Base-by-base conservation (phyloP, 2,113 vertebrate genomes). In the Tonatia bakeri region DNA sequence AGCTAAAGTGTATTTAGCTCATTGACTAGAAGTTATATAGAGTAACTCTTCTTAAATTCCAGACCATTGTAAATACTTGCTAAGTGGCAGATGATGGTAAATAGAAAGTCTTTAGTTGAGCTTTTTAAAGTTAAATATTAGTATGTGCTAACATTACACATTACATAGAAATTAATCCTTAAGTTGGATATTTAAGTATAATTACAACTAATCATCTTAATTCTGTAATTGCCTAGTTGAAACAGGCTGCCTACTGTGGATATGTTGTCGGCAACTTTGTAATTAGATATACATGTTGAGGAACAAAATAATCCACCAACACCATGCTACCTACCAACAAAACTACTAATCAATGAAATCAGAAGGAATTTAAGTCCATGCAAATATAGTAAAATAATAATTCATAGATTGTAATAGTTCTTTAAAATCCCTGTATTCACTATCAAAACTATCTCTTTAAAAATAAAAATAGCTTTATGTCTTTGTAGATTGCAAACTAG, bases 121-220 rank as follows among this genome's bases (percentile, higher is more conserved):
- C 33, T 96, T 94, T 64, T 56, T 38, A 56, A 95, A 79, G 40
- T 94, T 97, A 91, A 97, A 93, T 95, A 94, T 88, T 77, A 89
- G 38, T 91, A 72, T 93, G 52, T 95, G 17, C n/a, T 91, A 54
- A 76, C 13, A 77, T 17, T 90, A 94, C 1, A 67, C 24, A 96
- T 94, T 59, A 96, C 45, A 87, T 67, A 72, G 33, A 95, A 95
- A 95, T 95, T 97, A 93, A 87, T 94, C 45, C 72, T 94, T 92
- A 95, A 88, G 72, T 95, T 85, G 72, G 36, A 96, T 95, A 95
- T 85, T 40, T 96, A 95, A 50, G 36, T 95, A 77, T 94, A 97
- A 94, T 96, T 96, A 72, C 72, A 95, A 77, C 72, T 91, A 96
- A 97, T 96, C 81, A 94, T 92, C 94, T 94, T 94, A 95, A 94